A percentile compares a stretch with the other conserved stretches of the same genome.
Conservation (phyloP, 2,797 vertebrate species). For the Luscinia megarhynchos region DNA sequence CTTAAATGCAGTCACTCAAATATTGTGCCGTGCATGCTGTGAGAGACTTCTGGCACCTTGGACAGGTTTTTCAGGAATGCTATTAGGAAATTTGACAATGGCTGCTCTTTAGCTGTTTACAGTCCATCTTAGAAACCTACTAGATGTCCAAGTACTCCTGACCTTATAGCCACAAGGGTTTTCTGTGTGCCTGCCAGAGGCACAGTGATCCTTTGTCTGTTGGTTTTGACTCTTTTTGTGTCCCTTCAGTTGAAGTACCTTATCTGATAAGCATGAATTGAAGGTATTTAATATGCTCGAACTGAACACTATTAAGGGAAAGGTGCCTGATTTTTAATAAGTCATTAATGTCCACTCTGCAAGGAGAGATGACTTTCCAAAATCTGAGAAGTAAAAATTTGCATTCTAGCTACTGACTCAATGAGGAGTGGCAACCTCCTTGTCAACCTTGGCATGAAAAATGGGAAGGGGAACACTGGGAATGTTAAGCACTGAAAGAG, state of each 20-base stretch:
- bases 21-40: neutral
- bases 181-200: neutral
- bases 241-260: neutral
- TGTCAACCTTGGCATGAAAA: neutral
- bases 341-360: neutral
- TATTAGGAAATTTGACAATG: neutral
- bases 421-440: neutral
- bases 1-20: neutral
- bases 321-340: neutral
- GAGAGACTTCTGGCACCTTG: neutral
- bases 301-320: neutral
- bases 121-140: neutral
- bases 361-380: neutral
- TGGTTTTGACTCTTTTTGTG: neutral
- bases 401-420: neutral
- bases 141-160: neutral
- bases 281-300: neutral
- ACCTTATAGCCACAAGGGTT: neutral
- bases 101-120: neutral
- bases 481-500: neutral
- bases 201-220: neutral
- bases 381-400: neutral
- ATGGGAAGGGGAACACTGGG: neutral
- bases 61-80: neutral
- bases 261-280: neutral